These are phyloP conservation scores for Oxyruncus cristatus DNA, from an alignment of 2,113 vertebrate genomes.

Conservation along the genomic window DNA sequence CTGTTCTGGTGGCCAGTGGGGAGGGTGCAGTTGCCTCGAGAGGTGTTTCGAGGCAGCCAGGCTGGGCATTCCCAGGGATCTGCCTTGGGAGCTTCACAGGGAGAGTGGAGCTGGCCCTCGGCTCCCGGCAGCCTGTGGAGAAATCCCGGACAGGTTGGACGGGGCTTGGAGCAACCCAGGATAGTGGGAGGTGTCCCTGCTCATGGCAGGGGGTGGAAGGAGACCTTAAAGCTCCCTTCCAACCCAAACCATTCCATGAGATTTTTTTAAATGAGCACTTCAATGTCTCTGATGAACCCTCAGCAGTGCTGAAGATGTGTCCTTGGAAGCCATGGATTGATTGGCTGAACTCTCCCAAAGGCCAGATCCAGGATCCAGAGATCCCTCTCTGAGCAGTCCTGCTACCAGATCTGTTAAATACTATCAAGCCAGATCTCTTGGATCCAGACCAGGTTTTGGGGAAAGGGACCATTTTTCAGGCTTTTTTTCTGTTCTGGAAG, in stretches of 20 bases:
- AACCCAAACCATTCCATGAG: neutral
- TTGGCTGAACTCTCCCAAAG: neutral
- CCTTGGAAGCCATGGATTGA: neutral
- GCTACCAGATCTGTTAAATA: neutral
- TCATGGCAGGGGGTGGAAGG: fast-evolving
- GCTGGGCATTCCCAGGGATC: neutral
- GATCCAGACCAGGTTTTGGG: neutral
- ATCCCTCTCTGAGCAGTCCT: neutral
- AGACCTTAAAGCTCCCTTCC: neutral
- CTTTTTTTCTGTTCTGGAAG: neutral
- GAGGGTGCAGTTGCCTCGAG: fast-evolving
- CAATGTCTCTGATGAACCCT: neutral
- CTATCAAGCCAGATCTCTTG: neutral
- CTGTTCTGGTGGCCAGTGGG: fast-evolving
- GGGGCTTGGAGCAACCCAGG: neutral
- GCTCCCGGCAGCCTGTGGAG: neutral
- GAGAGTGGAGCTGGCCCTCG: neutral
- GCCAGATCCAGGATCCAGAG: neutral
- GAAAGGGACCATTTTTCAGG: fast-evolving
- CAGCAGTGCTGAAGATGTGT: neutral
- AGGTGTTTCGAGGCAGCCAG: neutral
- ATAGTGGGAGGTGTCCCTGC: neutral
- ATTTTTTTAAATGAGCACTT: neutral
- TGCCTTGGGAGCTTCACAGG: fast-evolving
- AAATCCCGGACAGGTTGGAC: neutral